Base-by-base conservation (phyloP, 2,888 invertebrate genomes). In the Nebria brevicollis region DNA sequence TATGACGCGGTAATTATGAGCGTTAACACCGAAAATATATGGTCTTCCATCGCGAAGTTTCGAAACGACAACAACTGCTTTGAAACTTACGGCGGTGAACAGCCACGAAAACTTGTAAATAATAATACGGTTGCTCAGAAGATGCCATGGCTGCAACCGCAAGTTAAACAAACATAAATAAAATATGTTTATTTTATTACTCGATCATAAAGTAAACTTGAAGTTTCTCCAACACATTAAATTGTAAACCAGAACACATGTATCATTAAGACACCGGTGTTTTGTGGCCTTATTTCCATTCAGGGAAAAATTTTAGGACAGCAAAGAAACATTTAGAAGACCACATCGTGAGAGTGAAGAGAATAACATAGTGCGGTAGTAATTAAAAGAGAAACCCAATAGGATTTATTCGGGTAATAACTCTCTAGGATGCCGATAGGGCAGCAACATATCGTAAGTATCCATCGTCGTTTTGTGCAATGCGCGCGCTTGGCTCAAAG, bases 321-420 rank as follows among this genome's bases (percentile, higher is more conserved):
- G 13, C 42, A 41, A 15, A 10, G 13, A n/a, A 42, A 73, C 5
- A 11, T 73, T 73, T 15, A 41, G 73, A 42, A 7, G 26, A 20
- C 78, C 73, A 66, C 73, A 73, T 20, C 6, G 34, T 78, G 41
- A 13, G 66, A 76, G 66, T n/a, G n/a, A n/a, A 73, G 25, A 76
- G 66, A 76, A 76, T 65, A 65, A 65, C 76, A 64, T 42, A 0
- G 6, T 43, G 8, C 54, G 66, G 25, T 76, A 34, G 76, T 76
- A 76, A 76, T 76, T 76, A 76, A 76, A 76, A 76, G 76, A 66
- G 76, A 76, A 65, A 34, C 66, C 77, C 41, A 70, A 42, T 75
- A 54, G 77, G 77, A 77, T 77, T 77, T 77, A 77, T 77, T 43
- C 41, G 72, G 77, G 64, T 34, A 13, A 77, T 77, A 72, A 77